Percentiles rank a stretch among this genome's conserved stretches.
Conservation (phyloP, 2,797 vertebrate species). For the Coendou prehensilis region DNA sequence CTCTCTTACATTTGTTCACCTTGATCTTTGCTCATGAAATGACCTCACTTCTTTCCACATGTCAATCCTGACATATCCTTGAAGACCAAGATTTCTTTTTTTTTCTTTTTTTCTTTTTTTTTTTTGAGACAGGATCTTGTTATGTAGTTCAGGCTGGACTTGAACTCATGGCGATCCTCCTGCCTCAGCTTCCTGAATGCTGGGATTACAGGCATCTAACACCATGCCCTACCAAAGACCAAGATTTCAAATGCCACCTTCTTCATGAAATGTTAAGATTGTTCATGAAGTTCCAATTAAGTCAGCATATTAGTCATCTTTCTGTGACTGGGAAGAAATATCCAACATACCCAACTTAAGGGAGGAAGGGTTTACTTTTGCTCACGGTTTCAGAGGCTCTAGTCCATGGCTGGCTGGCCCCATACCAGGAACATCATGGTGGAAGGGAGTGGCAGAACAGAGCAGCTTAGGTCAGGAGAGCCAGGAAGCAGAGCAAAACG, state of each 20-base stretch:
- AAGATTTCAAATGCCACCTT: slow-evolving; percentile 21
- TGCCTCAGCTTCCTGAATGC: neutral
- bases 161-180: neutral
- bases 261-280: slow-evolving; percentile 41
- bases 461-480: neutral
- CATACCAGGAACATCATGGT: neutral
- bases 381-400: neutral
- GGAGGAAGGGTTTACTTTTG: neutral
- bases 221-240: neutral
- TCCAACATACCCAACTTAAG: neutral
- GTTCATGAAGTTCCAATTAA: slow-evolving; percentile 10
- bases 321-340: neutral
- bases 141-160: neutral
- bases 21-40: slow-evolving; percentile 42
- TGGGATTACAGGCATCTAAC: neutral
- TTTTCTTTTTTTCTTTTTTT: neutral
- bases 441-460: neutral
- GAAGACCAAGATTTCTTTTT: neutral
- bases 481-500: neutral
- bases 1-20: neutral
- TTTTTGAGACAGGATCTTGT: neutral
- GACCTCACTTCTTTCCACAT: neutral
- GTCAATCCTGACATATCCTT: neutral
- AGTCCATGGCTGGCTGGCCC: neutral
- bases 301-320: neutral